phyloP scores from a whole-genome alignment of 2,113 vertebrate species.

The Corythornis madagascariensis region DNA sequence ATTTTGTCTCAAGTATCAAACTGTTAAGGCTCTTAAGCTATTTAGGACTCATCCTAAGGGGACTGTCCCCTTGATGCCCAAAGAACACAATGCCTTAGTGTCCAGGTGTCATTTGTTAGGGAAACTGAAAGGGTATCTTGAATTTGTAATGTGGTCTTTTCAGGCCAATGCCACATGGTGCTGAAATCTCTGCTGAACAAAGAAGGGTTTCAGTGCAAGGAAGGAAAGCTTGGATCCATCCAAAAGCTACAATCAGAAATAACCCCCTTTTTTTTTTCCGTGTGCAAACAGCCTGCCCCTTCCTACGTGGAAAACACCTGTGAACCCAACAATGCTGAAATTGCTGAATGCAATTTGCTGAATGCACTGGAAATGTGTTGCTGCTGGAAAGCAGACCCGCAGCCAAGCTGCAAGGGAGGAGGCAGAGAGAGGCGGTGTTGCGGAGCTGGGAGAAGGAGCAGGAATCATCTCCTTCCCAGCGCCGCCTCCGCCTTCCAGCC shows the following conservation, averaged over 20 bases:
- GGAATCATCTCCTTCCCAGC: rapidly evolving
- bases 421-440: rapidly evolving
- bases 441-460: background rate
- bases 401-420: rapidly evolving
- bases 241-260: background rate
- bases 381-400: background rate
- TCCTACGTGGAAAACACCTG: background rate
- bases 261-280: background rate
- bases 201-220: background rate
- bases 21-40: background rate
- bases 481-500: background rate
- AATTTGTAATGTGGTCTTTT: background rate
- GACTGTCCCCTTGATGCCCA: background rate
- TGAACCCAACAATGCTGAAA: rapidly evolving
- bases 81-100: background rate
- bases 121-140: background rate
- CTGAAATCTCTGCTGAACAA: background rate
- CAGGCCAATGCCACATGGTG: background rate
- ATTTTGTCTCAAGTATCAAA: background rate
- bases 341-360: no score
- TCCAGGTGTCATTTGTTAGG: background rate
- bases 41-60: background rate
- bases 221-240: background rate
- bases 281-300: background rate
- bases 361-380: rapidly evolving